These are phyloP conservation scores for Ophiodon elongatus DNA, from an alignment of 2,113 vertebrate genomes.

Conservation along the genomic window DNA sequence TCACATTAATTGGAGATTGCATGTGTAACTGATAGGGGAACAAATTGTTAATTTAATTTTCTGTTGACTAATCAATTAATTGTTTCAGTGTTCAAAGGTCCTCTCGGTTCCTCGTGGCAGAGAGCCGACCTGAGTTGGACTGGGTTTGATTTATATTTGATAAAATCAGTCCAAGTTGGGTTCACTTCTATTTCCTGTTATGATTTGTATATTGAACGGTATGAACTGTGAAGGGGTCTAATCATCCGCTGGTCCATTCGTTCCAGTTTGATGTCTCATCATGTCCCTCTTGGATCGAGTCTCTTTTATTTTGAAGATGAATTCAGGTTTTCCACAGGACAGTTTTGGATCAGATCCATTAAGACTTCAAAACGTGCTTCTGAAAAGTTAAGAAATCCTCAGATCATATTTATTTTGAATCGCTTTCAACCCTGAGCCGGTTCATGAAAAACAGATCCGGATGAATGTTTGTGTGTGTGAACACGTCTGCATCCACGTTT, in stretches of 20 bases:
- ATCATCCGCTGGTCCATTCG: too few species aligned
- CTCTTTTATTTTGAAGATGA: neutral
- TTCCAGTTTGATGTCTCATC: too few species aligned
- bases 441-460: too few species aligned
- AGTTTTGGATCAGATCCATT: neutral
- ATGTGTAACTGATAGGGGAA: neutral
- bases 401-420: neutral
- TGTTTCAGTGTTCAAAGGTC: neutral
- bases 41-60: neutral
- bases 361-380: neutral
- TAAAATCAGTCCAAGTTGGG: neutral
- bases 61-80: neutral
- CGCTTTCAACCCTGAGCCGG: neutral
- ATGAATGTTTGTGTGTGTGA: slow-evolving; percentile 19
- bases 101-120: neutral
- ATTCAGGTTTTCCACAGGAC: neutral
- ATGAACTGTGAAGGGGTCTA: neutral
- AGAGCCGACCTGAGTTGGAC: neutral
- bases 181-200: neutral
- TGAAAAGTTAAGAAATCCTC: too few species aligned
- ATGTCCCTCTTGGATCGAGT: neutral
- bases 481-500: neutral
- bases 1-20: neutral
- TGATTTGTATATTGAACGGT: neutral
- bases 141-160: too few species aligned